Evolutionary conservation across 2,888 invertebrate genomes (phyloP), one percentile per base, ranked within the genome.

Genomic region (Cantharis rufa): DNA sequence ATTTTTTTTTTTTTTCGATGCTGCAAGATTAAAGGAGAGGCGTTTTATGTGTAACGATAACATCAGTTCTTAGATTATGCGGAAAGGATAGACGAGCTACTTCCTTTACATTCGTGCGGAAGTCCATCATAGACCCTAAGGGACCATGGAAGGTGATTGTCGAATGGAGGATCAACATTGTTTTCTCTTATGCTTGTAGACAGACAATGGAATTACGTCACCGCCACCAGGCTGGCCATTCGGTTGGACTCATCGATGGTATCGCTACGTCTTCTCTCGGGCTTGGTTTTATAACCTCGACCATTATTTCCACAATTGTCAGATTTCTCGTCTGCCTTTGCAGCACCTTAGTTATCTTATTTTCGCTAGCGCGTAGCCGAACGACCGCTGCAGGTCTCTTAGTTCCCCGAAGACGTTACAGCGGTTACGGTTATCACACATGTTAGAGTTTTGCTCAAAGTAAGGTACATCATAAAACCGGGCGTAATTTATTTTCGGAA

Each of bases 371-470:
- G 83, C 83, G 84, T 83, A 82, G 80, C 78, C 79, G 83, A 86
- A 86, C 86, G 86, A 85, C 84, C 85, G 85, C 86, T 85, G 82
- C 85, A 85, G 85, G 85, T 86, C 85, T 82, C 81, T 83, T 79
- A 78, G 82, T 80, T 85, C 86, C 85, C 86, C 78, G 82, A 84
- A 86, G 86, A 86, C 84, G 85, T 83, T 84, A 84, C 85, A 84
- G 85, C 84, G 85, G 87, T 87, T 87, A 87, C 87, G 85, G 86
- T 87, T 87, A 88, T 88, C 87, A 86, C 84, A 82, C 85, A 82
- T 85, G 86, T 87, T 87, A 87, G 86, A 86, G 82, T 83, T 83
- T 83, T 82, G 82, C 82, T 83, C 84, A 83, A 82, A 86, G 84
- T 86, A 87, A 88, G 88, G 88, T 88, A 85, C 85, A 83, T 85